Conservation (phyloP, 2,797 vertebrate species). For the Alauda arvensis region DNA sequence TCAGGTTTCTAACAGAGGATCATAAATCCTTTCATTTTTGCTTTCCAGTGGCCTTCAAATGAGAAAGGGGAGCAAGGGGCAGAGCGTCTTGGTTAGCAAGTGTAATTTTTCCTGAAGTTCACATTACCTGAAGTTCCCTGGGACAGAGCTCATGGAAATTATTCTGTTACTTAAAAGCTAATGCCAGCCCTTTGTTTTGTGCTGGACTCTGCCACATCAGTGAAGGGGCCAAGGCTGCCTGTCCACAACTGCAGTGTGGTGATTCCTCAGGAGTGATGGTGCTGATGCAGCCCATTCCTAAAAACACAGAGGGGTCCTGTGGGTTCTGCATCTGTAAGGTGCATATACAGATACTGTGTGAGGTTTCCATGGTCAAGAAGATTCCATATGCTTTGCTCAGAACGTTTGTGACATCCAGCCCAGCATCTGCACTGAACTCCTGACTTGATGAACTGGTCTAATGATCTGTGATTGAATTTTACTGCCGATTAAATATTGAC, state of each 20-base stretch:
- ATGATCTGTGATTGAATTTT: conserved; percentile 29
- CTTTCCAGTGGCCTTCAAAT: neutral
- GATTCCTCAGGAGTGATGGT: neutral
- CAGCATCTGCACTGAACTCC: neutral
- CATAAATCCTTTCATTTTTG: neutral
- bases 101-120: neutral
- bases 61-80: neutral
- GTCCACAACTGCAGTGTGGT: no score
- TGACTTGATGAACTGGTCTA: neutral
- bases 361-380: neutral
- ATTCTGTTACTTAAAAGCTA: neutral
- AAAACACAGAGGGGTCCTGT: neutral
- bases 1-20: neutral
- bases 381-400: neutral
- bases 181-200: neutral
- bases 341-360: neutral
- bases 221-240: neutral
- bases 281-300: neutral
- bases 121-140: rapidly evolving
- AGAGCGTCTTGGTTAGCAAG: neutral
- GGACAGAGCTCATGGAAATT: neutral
- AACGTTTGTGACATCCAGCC: neutral
- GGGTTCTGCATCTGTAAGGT: neutral
- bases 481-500: conserved; percentile 44
- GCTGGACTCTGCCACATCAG: neutral